These are phyloP conservation scores for Ectropis grisescens DNA, from an alignment of 1,140 invertebrate species.

Conservation along the genomic window DNA sequence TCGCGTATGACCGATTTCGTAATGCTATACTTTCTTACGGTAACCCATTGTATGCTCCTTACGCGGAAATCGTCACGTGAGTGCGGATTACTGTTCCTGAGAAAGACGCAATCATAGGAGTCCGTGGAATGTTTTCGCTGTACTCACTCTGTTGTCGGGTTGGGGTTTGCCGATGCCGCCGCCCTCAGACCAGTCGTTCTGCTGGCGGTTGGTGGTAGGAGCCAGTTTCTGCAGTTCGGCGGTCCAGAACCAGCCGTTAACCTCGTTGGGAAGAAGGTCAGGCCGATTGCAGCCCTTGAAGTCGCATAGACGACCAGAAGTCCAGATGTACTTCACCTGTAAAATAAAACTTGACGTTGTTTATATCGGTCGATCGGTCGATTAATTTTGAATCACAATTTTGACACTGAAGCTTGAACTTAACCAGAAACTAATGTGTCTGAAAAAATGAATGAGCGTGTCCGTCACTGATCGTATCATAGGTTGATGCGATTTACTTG, in stretches of 20 bases:
- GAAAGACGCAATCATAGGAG: too few relatives aligned
- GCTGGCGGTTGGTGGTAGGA: conserved; percentile 79
- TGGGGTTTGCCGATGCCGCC: conserved; percentile 85
- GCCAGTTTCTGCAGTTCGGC: conserved; percentile 84
- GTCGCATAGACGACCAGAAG: conserved; percentile 86
- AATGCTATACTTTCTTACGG: conserved; percentile 23
- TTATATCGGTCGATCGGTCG: conserved; percentile 1
- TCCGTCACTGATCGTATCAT: too few relatives aligned
- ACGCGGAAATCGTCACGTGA: too few relatives aligned
- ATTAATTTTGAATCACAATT: background rate
- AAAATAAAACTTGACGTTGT: too few relatives aligned
- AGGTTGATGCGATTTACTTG: too few relatives aligned
- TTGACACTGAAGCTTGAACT: too few relatives aligned
- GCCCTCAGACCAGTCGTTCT: conserved; percentile 87
- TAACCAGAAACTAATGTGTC: too few relatives aligned
- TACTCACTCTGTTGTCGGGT: conserved; percentile 81
- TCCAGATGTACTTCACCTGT: conserved; percentile 87
- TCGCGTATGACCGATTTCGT: conserved; percentile 22
- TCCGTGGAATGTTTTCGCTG: too few relatives aligned
- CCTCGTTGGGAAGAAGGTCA: conserved; percentile 80
- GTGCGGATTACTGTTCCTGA: too few relatives aligned
- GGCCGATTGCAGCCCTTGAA: conserved; percentile 86
- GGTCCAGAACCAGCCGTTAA: conserved; percentile 92
- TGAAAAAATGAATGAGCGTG: too few relatives aligned
- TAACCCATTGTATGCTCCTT: conserved; percentile 9